phyloP scores from a whole-genome alignment of 2,888 invertebrate genomes.

The Abrostola tripartita region DNA sequence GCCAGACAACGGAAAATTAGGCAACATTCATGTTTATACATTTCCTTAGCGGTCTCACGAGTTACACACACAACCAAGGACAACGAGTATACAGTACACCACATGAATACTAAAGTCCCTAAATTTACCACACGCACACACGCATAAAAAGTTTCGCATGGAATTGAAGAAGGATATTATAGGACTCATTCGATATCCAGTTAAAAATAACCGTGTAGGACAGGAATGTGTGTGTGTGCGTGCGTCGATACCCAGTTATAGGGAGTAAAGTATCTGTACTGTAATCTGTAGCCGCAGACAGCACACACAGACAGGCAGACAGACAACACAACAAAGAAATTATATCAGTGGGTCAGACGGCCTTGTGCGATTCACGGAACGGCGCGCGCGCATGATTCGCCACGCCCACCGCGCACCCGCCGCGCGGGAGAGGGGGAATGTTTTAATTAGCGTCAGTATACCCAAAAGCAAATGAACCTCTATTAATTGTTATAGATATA shows the following conservation, averaged over 20 bases:
- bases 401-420: slow-evolving; percentile 62
- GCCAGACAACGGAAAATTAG: slow-evolving; percentile 38
- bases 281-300: slow-evolving; percentile 41
- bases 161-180: background rate
- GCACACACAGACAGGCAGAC: slow-evolving; percentile 54
- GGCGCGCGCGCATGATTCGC: slow-evolving; percentile 70
- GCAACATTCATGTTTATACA: slow-evolving; percentile 26
- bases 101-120: background rate
- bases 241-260: background rate
- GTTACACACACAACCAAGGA: slow-evolving; percentile 6
- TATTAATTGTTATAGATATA: slow-evolving; percentile 32
- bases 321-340: slow-evolving; percentile 60
- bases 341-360: slow-evolving; percentile 76
- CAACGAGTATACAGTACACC: background rate
- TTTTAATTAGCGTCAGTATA: slow-evolving; percentile 48
- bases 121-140: slow-evolving; percentile 15
- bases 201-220: slow-evolving; percentile 3
- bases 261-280: slow-evolving; percentile 7
- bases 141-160: background rate
- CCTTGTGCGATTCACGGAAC: slow-evolving; percentile 76
- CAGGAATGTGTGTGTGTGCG: slow-evolving; percentile 17
- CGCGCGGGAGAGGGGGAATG: slow-evolving; percentile 22
- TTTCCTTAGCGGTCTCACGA: slow-evolving; percentile 36
- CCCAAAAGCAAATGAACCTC: slow-evolving; percentile 54
- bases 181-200: background rate